Evolutionary conservation across 2,888 invertebrate genomes (phyloP), one percentile per base, ranked within the genome.

Genomic region (Dryadula phaetusa): DNA sequence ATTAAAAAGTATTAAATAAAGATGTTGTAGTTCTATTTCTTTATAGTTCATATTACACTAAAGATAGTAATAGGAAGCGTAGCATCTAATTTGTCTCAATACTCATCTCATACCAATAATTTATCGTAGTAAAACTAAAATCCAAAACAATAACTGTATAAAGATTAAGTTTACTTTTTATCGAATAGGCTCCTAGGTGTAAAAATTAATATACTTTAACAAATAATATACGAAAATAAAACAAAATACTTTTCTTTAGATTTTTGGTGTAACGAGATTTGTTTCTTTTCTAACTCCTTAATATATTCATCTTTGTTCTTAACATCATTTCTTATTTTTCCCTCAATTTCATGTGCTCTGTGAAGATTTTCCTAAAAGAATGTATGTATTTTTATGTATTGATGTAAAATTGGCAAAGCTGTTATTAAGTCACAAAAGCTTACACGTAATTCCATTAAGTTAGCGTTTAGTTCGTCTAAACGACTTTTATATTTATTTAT

Each of bases 381-480:
- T 14, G 47, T 47, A 52, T 10, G 8, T 16, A 32, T 16, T 18
- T 8, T 52, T 32, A 1, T 32, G 16, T 2, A 32, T 16, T 28
- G 25, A 32, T 16, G 42, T 12, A 25, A 42, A 28, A 18, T 16
- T 44, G 1, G 16, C 0, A 0, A 12, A 25, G 0, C 16, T 14
- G 6, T 1, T 32, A 12, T 7, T 14, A 46, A 46, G 32, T 14
- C 14, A 0, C 7, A 14, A 32, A 44, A 34, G n/a, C 22, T 14
- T 77, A 88, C 90, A 81, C 87, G 82, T 42, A 86, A 79, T 71
- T 86, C 80, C 53, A 76, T 75, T 12, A 87, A 78, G n/a, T 72
- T 70, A 34, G 81, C 77, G 63, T 64, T 77, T 74, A 86, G 81
- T 66, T 83, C 76, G 14, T 70, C n/a, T 16, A 86, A 53, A 44